These are phyloP conservation scores for Ennomos quercinarius DNA, from an alignment of 2,888 invertebrate genomes.

Conservation along the genomic window DNA sequence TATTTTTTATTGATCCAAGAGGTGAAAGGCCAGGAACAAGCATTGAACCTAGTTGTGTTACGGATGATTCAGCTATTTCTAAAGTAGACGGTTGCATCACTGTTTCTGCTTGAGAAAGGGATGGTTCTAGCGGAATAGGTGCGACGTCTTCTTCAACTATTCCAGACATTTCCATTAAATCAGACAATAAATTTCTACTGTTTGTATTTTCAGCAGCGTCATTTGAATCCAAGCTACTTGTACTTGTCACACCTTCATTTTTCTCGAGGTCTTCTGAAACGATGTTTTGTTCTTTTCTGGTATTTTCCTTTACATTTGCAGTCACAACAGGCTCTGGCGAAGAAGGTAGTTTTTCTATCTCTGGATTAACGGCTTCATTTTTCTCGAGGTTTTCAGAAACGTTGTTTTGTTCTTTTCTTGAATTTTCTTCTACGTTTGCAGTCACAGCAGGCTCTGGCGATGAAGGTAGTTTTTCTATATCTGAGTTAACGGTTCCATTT, in stretches of 20 bases:
- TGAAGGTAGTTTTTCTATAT: background rate
- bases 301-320: background rate
- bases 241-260: background rate
- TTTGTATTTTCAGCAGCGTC: conserved; percentile 25
- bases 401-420: background rate
- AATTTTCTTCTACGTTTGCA: background rate
- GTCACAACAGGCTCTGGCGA: background rate
- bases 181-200: conserved; percentile 67
- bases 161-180: conserved; percentile 81
- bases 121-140: conserved; percentile 26
- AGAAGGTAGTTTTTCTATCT: background rate
- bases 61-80: background rate
- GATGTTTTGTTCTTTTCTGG: background rate
- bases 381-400: background rate
- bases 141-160: conserved; percentile 68
- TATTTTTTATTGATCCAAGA: conserved; percentile 1
- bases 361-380: conserved; percentile 2
- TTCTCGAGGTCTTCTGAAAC: background rate
- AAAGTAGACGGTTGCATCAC: conserved; percentile 8
- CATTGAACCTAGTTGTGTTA: background rate
- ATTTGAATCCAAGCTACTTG: background rate
- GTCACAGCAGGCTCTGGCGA: background rate
- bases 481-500: background rate
- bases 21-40: conserved; percentile 7
- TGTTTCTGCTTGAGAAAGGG: conserved; percentile 4